Evolutionary conservation across 2,888 invertebrate genomes (phyloP).

Genomic region (Plagodis dolabraria): DNA sequence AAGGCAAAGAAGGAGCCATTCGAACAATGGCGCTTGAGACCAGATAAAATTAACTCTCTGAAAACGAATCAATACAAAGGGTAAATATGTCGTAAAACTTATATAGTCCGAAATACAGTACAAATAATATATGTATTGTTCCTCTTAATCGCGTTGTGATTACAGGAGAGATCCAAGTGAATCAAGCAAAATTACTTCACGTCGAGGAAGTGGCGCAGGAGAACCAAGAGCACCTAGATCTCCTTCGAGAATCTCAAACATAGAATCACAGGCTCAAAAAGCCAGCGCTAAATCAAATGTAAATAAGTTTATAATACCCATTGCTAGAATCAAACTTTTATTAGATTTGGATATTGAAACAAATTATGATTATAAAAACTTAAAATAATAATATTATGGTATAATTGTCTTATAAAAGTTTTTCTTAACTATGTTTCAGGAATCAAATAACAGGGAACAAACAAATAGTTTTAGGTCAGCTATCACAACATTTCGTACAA

Average conservation of each 20-base stretch:
- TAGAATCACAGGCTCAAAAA: conserved; percentile 30
- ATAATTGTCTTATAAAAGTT: no score
- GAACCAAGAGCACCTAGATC: conserved; percentile 55
- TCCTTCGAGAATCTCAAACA: conserved; percentile 37
- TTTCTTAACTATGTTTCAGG: conserved; percentile 40
- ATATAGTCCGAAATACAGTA: background rate
- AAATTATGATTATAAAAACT: no score
- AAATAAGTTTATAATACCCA: conserved; percentile 11
- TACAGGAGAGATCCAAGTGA: conserved; percentile 47
- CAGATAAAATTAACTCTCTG: conserved; percentile 40
- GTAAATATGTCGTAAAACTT: background rate
- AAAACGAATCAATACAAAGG: conserved; percentile 44
- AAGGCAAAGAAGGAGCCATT: conserved; percentile 58
- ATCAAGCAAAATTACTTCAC: conserved; percentile 38
- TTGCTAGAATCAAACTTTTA: no score
- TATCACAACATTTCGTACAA: conserved; percentile 59
- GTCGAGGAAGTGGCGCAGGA: conserved; percentile 61
- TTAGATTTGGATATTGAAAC: no score
- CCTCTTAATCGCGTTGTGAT: background rate
- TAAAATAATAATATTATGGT: no score
- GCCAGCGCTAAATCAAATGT: conserved; percentile 42
- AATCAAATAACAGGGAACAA: conserved; percentile 40
- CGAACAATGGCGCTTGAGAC: conserved; percentile 56
- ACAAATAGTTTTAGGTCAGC: conserved; percentile 30
- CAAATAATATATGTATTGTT: background rate